Conservation (phyloP, 2,113 vertebrate genomes). For the Perca flavescens region DNA sequence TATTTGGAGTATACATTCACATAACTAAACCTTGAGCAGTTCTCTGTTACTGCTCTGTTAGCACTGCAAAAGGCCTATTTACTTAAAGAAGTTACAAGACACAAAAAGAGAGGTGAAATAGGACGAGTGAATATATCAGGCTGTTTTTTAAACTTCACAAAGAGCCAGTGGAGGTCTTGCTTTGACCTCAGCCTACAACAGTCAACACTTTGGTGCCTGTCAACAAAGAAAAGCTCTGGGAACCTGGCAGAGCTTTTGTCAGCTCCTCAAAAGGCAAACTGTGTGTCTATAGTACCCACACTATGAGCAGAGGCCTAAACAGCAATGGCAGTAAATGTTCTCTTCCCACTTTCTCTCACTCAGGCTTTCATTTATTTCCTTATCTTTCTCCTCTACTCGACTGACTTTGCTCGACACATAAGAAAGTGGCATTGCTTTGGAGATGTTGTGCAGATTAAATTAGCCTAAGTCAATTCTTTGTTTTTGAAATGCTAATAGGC, state of each 20-base stretch:
- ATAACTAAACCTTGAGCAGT: slow-evolving; percentile 31
- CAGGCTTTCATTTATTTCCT: slow-evolving; percentile 17
- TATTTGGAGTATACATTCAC: not conserved
- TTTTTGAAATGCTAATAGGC: slow-evolving; percentile 59
- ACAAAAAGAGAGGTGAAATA: slow-evolving; percentile 52
- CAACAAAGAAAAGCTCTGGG: slow-evolving; percentile 61
- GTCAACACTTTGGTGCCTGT: slow-evolving; percentile 62
- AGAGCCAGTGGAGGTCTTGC: slow-evolving; percentile 52
- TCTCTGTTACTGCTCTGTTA: slow-evolving; percentile 9
- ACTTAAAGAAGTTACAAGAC: slow-evolving; percentile 43
- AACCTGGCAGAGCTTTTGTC: slow-evolving; percentile 65
- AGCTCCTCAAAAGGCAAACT: slow-evolving; percentile 65
- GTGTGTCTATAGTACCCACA: slow-evolving; percentile 53
- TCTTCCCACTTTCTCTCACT: slow-evolving; percentile 34
- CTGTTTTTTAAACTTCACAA: slow-evolving; percentile 57
- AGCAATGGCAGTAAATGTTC: slow-evolving; percentile 29
- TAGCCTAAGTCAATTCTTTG: slow-evolving; percentile 42
- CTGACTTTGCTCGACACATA: slow-evolving; percentile 38
- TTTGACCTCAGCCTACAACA: slow-evolving; percentile 72
- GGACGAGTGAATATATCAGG: slow-evolving; percentile 54
- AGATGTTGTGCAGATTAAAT: slow-evolving; percentile 50
- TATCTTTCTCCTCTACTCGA: slow-evolving; percentile 15
- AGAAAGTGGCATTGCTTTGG: slow-evolving; percentile 41
- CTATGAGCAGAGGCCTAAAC: slow-evolving; percentile 18
- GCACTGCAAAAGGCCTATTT: slow-evolving; percentile 21